Percentiles rank a stretch among this genome's conserved stretches.
Conservation (phyloP, 2,888 invertebrate species). For the Eudasyphora cyanicolor region DNA sequence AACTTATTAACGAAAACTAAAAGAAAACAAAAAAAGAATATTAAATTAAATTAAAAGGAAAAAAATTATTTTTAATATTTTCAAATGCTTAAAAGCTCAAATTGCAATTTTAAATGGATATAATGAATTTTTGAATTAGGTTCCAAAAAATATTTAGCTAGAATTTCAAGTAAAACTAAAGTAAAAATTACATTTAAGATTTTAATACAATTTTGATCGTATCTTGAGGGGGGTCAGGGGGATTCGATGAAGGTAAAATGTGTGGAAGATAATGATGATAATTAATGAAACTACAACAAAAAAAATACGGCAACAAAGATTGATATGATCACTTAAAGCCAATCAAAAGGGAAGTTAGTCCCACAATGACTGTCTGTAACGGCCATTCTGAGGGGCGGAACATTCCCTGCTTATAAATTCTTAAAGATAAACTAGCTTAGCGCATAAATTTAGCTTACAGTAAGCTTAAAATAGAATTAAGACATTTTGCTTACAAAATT, state of each 20-base stretch:
- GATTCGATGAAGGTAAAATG: neutral
- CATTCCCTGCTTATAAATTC: neutral
- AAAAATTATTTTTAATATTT: slow-evolving; percentile 4
- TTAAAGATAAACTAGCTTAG: slow-evolving; percentile 46
- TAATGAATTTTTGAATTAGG: neutral
- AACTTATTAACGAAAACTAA: neutral
- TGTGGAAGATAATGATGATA: neutral
- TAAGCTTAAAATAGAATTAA: neutral
- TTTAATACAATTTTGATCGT: slow-evolving; percentile 50
- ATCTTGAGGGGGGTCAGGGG: neutral
- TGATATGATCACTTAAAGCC: slow-evolving; percentile 41
- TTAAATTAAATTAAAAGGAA: neutral
- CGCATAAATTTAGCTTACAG: neutral
- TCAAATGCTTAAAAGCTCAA: slow-evolving; percentile 4
- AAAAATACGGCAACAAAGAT: slow-evolving; percentile 34
- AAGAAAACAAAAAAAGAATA: neutral
- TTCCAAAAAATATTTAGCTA: slow-evolving; percentile 14
- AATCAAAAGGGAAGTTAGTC: neutral
- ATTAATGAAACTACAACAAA: neutral
- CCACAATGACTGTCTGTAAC: no score
- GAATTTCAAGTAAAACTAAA: neutral
- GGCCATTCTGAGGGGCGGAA: neutral
- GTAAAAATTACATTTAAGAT: neutral
- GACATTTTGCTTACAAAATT: neutral
- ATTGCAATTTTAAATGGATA: slow-evolving; percentile 13